Evolutionary conservation across 1,140 invertebrate genomes (phyloP).

Genomic region (Agrypnia vestita): DNA sequence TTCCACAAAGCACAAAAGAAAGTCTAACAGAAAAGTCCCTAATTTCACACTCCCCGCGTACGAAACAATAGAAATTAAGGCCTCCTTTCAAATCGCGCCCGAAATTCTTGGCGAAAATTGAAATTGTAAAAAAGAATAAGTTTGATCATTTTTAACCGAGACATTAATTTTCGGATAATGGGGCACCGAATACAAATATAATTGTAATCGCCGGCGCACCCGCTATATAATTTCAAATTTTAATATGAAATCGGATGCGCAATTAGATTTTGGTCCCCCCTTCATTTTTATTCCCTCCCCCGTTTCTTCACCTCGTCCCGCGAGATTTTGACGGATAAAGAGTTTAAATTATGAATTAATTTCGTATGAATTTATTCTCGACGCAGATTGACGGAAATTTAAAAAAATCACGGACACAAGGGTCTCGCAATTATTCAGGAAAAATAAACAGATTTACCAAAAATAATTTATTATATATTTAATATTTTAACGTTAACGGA

Average conservation of each 20-base stretch:
- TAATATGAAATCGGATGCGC: slow-evolving; percentile 55
- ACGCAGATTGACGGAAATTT: too few relatives aligned
- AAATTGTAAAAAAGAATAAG: slow-evolving; percentile 31
- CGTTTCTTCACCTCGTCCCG: neutral
- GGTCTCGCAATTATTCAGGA: too few relatives aligned
- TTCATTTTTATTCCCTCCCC: neutral
- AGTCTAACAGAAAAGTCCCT: slow-evolving; percentile 21
- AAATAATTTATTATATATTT: too few relatives aligned
- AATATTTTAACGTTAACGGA: too few relatives aligned
- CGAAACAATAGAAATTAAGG: slow-evolving; percentile 32
- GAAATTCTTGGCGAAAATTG: slow-evolving; percentile 35
- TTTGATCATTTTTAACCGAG: slow-evolving; percentile 30
- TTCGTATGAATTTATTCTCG: too few relatives aligned
- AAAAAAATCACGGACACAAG: too few relatives aligned
- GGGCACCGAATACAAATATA: slow-evolving; percentile 27
- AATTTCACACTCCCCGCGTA: slow-evolving; percentile 26
- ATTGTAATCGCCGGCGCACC: slow-evolving; percentile 56
- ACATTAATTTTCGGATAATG: slow-evolving; percentile 34
- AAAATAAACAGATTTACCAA: too few relatives aligned
- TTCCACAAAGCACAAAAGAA: slow-evolving; percentile 18
- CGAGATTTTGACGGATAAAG: slow-evolving; percentile 2
- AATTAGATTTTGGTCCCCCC: slow-evolving; percentile 51
- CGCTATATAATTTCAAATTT: slow-evolving; percentile 60
- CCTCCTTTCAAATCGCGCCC: slow-evolving; percentile 6
- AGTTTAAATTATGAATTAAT: slow-evolving; percentile 37